Evolutionary conservation across 2,888 invertebrate species (phyloP), one percentile per base, ranked within the genome.

Genomic region (Tillus elongatus): DNA sequence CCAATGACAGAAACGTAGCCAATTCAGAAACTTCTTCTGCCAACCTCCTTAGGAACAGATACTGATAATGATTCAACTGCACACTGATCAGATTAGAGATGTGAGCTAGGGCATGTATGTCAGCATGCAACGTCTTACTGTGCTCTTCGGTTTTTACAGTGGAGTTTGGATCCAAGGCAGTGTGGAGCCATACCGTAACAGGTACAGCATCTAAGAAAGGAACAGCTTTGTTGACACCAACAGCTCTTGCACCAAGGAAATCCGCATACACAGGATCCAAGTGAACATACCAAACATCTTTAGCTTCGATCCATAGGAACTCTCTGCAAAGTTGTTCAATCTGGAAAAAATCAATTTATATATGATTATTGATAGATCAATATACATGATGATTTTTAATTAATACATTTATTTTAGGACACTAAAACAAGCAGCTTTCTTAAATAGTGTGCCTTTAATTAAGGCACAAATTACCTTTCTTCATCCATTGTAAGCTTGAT

Each of bases 231-330:
- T 74, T 77, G 39, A 74, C 72, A 1, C 83, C 83, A 14, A 77
- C 71, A 0, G 87, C 85, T 15, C 85, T 72, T 1, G 86, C 85
- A 3, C 90, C 91, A 43, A 80, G 72, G 63, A 93, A 93, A 64
- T 95, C 95, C 8, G 85, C 82, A 92, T 93, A 95, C 35, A 92
- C 73, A 0, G 95, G 93, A 60, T 95, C 93, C 28, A 87, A 72
- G 50, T 79, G 75, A 9, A 88, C 75, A 60, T 86, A 89, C 86
- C 93, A 95, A 8, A 95, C 79, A 51, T 86, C 80, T 47, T 87
- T 76, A n/a, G 80, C 79, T 61, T 89, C 89, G 0, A 79, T 79
- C 89, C 90, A 90, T 36, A 89, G 46, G 37, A 66, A 53, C 41
- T 65, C 65, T 19, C 58, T 53, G 39, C 49, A 57, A 14, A 66